Percentiles rank a stretch among this genome's conserved stretches.
Conservation (phyloP, 2,113 vertebrate species). For the Muntiacus muntjak region DNA sequence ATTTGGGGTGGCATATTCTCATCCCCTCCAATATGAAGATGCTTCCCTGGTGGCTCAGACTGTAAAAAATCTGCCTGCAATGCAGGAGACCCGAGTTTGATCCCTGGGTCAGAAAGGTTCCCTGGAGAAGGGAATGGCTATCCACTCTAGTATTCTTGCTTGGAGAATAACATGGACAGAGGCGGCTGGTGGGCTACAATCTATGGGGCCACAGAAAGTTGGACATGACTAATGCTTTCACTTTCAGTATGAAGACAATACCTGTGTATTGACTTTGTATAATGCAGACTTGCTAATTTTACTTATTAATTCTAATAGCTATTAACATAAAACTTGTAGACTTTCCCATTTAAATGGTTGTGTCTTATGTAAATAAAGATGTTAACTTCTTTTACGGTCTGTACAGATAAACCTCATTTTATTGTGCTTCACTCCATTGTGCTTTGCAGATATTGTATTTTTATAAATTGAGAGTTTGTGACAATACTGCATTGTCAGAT, state of each 20-base stretch:
- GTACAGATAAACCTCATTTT: background rate
- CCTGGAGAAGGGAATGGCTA: background rate
- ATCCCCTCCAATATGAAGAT: background rate
- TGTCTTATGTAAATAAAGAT: background rate
- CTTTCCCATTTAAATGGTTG: background rate
- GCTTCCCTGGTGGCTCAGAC: background rate
- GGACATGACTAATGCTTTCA: background rate
- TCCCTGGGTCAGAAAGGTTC: background rate
- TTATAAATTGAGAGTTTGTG: background rate
- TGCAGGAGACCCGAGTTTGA: background rate
- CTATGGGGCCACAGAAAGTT: background rate
- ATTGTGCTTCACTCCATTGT: background rate
- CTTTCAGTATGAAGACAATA: background rate
- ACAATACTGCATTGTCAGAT: background rate
- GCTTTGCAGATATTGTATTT: background rate
- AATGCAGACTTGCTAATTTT: background rate
- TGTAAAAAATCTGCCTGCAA: background rate
- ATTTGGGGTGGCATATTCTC: too few relatives aligned
- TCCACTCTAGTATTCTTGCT: background rate
- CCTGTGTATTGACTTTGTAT: background rate
- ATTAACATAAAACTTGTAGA: background rate
- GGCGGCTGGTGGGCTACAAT: background rate
- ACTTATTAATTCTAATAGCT: background rate
- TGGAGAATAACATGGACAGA: background rate
- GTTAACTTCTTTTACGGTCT: background rate